Conservation (phyloP, 2,888 invertebrate genomes). For the Mycalesis mineus region DNA sequence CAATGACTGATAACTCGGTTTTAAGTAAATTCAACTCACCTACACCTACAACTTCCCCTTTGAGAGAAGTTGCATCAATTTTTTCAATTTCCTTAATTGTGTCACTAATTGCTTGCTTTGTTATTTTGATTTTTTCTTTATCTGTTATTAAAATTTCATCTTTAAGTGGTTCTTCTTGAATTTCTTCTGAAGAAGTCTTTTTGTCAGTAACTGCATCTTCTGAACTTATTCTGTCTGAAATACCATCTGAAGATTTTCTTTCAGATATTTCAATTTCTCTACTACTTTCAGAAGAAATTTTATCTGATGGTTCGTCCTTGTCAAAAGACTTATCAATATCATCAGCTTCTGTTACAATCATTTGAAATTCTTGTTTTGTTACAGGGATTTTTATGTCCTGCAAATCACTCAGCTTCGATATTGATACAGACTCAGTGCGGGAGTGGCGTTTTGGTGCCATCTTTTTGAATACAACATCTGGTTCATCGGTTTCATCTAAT, state of each 20-base stretch:
- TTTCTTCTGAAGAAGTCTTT: constrained; percentile 64
- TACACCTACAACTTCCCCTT: constrained; percentile 49
- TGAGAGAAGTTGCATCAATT: constrained; percentile 39
- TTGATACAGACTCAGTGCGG: constrained; percentile 68
- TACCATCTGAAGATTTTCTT: constrained; percentile 71
- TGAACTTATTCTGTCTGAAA: constrained; percentile 72
- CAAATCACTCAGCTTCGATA: constrained; percentile 65
- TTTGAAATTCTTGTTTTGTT: constrained; percentile 66
- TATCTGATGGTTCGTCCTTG: constrained; percentile 69
- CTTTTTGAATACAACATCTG: constrained; percentile 65
- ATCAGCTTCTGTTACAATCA: constrained; percentile 72
- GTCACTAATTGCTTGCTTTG: constrained; percentile 34
- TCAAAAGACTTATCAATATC: constrained; percentile 66
- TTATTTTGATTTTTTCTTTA: constrained; percentile 40
- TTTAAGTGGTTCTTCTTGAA: constrained; percentile 49
- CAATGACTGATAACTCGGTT: neutral
- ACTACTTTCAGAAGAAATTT: constrained; percentile 74
- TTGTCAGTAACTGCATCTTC: constrained; percentile 75
- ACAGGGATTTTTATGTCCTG: constrained; percentile 48
- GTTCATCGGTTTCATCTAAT: constrained; percentile 47
- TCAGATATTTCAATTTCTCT: constrained; percentile 74
- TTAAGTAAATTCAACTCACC: constrained; percentile 36
- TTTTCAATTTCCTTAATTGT: constrained; percentile 36
- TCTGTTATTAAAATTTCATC: constrained; percentile 37
- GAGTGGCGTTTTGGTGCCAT: constrained; percentile 70